phyloP scores from a whole-genome alignment of 2,113 vertebrate species.

The Platichthys flesus region DNA sequence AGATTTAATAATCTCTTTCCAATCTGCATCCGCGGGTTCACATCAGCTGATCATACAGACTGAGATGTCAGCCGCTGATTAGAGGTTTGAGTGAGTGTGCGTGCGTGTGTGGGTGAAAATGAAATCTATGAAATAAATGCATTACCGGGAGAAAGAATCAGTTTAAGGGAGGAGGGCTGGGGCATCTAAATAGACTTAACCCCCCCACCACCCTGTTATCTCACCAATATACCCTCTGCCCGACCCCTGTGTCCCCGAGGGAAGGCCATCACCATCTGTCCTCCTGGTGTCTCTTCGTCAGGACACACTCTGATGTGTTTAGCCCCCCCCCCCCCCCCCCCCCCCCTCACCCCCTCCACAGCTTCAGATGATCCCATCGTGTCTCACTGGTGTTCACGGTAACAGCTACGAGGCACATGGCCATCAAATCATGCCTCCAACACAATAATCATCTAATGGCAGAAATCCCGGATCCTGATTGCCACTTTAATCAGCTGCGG shows the following conservation, averaged over 20 bases:
- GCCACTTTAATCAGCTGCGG: slow-evolving; percentile 39
- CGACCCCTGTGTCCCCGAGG: slow-evolving; percentile 21
- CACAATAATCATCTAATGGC: slow-evolving; percentile 58
- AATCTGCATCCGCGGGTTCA: slow-evolving; percentile 66
- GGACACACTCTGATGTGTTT: neutral
- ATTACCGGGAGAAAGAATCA: neutral
- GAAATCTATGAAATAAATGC: neutral
- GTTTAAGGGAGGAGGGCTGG: neutral
- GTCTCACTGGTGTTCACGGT: slow-evolving; percentile 8
- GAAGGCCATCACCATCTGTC: slow-evolving; percentile 52
- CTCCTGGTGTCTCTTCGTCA: slow-evolving; percentile 26
- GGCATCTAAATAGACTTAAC: slow-evolving; percentile 5
- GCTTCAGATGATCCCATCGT: neutral
- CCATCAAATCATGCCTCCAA: slow-evolving; percentile 46
- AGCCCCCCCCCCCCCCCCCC: neutral
- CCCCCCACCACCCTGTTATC: slow-evolving; percentile 20
- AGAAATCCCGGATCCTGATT: slow-evolving; percentile 39
- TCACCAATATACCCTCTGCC: slow-evolving; percentile 14
- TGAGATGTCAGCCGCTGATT: slow-evolving; percentile 63
- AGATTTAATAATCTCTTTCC: slow-evolving; percentile 67
- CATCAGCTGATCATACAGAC: slow-evolving; percentile 41
- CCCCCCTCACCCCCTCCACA: neutral
- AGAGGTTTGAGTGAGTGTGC: slow-evolving; percentile 29
- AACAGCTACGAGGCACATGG: slow-evolving; percentile 4
- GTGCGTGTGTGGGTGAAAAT: neutral